phyloP scores from a whole-genome alignment of 2,797 vertebrate species.

The Tarsius wallacei region DNA sequence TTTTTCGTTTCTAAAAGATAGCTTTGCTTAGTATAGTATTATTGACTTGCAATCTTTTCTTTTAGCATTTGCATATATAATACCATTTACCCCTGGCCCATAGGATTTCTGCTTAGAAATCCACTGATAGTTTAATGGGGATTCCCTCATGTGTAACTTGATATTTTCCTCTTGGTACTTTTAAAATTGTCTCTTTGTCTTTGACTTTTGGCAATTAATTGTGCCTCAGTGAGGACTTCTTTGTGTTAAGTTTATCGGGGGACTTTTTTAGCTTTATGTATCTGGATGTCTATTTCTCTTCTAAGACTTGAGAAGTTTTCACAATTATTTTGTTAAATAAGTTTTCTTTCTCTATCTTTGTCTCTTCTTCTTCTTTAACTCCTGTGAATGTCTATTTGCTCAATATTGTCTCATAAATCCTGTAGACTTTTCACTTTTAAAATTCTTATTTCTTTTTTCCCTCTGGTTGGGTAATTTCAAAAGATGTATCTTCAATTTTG shows the following conservation, averaged over 20 bases:
- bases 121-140: background rate
- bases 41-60: background rate
- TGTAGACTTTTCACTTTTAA: background rate
- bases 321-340: background rate
- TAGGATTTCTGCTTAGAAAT: background rate
- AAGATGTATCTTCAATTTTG: background rate
- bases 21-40: background rate
- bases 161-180: background rate
- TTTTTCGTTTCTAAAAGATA: background rate
- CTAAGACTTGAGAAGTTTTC: background rate
- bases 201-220: background rate
- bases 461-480: background rate
- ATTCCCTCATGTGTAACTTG: background rate
- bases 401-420: background rate
- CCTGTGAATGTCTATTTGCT: background rate
- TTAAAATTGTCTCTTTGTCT: background rate
- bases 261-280: background rate
- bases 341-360: background rate
- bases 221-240: background rate
- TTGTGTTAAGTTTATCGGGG: background rate
- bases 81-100: background rate
- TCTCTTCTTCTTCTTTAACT: background rate
- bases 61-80: background rate
- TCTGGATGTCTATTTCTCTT: background rate
- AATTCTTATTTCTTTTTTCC: background rate